Conservation (phyloP, 2,113 vertebrate species). For the Eulemur macaco region DNA sequence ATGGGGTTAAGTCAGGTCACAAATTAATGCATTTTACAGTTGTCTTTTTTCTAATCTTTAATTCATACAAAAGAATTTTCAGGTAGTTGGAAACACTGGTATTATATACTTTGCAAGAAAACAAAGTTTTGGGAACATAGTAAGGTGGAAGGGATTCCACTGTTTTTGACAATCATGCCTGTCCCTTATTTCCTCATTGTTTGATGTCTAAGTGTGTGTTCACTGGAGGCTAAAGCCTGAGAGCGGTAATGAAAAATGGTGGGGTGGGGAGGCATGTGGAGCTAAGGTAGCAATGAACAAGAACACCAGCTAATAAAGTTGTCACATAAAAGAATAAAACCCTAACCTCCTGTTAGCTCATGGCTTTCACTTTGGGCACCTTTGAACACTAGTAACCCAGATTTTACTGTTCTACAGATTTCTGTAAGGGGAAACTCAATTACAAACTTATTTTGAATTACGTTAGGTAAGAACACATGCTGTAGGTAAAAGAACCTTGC, state of each 20-base stretch:
- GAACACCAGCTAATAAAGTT: neutral
- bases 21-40: neutral
- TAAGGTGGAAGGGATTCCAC: neutral
- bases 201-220: neutral
- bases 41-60: neutral
- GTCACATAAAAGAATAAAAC: neutral
- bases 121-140: neutral
- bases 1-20: neutral
- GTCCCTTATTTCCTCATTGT: neutral
- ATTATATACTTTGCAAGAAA: neutral
- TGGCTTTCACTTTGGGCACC: neutral
- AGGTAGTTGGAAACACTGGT: neutral
- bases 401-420: constrained; percentile 55
- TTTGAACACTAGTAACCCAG: constrained; percentile 56
- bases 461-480: constrained; percentile 73
- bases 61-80: neutral
- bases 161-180: neutral
- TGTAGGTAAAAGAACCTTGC: constrained; percentile 72
- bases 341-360: fast-evolving
- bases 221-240: neutral
- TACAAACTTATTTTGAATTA: constrained; percentile 74
- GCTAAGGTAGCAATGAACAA: neutral
- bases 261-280: neutral
- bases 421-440: constrained; percentile 70
- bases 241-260: neutral